Conservation (phyloP, 2,888 invertebrate genomes). For the Chrysolina oricalcia region DNA sequence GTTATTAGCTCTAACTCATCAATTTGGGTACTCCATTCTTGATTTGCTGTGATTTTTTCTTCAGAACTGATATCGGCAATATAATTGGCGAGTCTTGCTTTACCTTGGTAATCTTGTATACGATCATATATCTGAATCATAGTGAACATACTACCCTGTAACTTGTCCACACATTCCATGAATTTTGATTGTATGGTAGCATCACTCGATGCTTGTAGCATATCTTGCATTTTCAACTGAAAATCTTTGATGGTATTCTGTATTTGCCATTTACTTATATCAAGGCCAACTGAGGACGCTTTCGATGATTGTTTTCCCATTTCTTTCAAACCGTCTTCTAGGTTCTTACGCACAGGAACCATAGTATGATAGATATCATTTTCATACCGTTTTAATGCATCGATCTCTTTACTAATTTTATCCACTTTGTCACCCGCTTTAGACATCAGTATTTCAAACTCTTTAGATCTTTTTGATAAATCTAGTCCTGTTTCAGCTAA, state of each 20-base stretch:
- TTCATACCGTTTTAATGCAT: background rate
- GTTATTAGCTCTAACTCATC: background rate
- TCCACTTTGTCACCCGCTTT: background rate
- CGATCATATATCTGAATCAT: background rate
- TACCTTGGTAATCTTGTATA: background rate
- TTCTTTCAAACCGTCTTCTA: background rate
- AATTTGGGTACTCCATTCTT: background rate
- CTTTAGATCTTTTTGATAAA: background rate
- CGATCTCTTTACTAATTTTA: background rate
- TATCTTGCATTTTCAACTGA: background rate
- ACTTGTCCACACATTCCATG: background rate
- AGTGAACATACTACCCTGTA: background rate
- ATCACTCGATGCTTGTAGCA: background rate
- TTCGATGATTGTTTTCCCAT: background rate
- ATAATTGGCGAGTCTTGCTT: background rate
- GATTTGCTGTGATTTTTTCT: background rate
- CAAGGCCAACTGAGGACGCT: background rate
- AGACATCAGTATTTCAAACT: background rate
- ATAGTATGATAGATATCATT: background rate
- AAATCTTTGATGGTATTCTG: background rate
- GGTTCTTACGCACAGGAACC: background rate
- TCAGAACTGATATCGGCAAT: background rate
- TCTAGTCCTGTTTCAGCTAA: background rate
- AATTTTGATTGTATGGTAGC: background rate
- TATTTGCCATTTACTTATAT: background rate